Evolutionary conservation across 2,888 invertebrate species (phyloP).

Genomic region (Cordylochernes scorpioides): DNA sequence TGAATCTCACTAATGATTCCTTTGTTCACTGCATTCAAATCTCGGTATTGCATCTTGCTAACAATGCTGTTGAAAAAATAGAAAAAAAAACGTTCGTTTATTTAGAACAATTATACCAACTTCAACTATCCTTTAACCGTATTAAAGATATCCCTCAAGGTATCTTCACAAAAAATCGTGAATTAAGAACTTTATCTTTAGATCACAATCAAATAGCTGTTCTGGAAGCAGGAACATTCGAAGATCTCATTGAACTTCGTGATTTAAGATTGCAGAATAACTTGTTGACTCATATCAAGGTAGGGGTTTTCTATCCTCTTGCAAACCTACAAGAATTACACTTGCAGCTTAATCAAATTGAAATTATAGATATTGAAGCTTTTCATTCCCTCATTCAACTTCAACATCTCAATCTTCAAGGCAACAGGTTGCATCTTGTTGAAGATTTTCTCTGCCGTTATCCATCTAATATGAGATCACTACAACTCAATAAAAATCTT

Average conservation of each 20-base stretch:
- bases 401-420: conserved; percentile 62
- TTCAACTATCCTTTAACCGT: conserved; percentile 62
- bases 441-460: conserved; percentile 39
- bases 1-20: conserved; percentile 50
- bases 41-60: conserved; percentile 54
- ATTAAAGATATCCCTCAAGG: conserved; percentile 47
- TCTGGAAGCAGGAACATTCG: conserved; percentile 45
- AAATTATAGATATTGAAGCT: conserved; percentile 30
- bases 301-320: conserved; percentile 53
- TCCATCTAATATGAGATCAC: conserved; percentile 16
- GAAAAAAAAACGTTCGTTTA: conserved; percentile 47
- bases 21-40: conserved; percentile 48
- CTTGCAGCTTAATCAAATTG: conserved; percentile 57
- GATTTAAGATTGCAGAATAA: conserved; percentile 67
- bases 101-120: conserved; percentile 45
- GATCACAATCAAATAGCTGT: conserved; percentile 59
- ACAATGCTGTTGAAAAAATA: conserved; percentile 50
- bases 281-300: conserved; percentile 40
- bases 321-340: conserved; percentile 57
- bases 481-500: conserved; percentile 46
- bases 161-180: conserved; percentile 43
- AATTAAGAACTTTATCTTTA: conserved; percentile 49
- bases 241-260: conserved; percentile 40
- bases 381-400: conserved; percentile 25
- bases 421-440: conserved; percentile 44